Conservation (phyloP, 1,140 invertebrate genomes). For the Frieseomelitta varia region DNA sequence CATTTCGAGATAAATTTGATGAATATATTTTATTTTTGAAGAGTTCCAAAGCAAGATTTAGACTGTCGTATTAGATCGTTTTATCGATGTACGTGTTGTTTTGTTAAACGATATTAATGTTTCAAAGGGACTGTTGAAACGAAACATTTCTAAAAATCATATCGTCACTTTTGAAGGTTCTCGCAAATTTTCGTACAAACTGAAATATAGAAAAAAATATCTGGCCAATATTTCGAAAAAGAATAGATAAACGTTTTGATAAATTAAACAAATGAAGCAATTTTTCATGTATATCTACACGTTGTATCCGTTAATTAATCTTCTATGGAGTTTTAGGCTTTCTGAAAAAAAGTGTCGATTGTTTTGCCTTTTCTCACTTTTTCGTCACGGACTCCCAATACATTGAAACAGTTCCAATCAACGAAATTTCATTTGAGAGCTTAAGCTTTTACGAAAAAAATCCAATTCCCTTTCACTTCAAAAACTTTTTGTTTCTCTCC, state of each 20-base stretch:
- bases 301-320: constrained; percentile 5
- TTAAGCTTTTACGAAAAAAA: constrained; percentile 28
- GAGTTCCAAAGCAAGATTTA: no score
- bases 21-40: no score
- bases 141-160: neutral
- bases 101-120: no score
- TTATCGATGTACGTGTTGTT: no score
- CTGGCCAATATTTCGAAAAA: no score
- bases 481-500: constrained; percentile 9
- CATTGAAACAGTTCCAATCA: constrained; percentile 32
- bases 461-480: constrained; percentile 9
- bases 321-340: neutral
- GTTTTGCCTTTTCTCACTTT: neutral
- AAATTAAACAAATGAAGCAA: neutral
- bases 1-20: no score
- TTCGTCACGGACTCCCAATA: neutral
- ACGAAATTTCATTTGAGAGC: constrained; percentile 21
- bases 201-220: neutral
- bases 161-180: neutral
- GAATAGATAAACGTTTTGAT: no score
- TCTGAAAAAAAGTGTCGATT: neutral
- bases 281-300: neutral
- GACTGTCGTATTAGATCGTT: no score
- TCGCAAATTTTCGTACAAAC: neutral
- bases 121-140: no score